Evolutionary conservation across 2,113 vertebrate species (phyloP).

Genomic region (Struthidea cinerea): DNA sequence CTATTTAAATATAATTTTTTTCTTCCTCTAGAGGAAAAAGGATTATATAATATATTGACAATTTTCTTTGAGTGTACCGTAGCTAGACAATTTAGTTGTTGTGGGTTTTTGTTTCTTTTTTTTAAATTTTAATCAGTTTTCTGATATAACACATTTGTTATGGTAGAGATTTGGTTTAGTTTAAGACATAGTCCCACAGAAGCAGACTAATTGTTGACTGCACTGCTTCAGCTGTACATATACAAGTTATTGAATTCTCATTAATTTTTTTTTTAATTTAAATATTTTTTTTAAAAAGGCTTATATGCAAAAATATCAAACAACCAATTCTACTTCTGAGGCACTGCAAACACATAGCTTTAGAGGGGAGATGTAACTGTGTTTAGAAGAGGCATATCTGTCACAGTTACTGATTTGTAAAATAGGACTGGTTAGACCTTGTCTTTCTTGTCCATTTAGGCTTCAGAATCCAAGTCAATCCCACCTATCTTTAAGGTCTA

Average conservation of each 20-base stretch:
- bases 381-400: background rate
- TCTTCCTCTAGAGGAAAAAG: background rate
- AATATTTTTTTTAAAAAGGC: background rate
- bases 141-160: background rate
- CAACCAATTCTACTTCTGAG: background rate
- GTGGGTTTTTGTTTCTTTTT: background rate
- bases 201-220: background rate
- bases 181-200: background rate
- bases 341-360: background rate
- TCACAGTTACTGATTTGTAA: background rate
- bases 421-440: background rate
- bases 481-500: background rate
- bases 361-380: background rate
- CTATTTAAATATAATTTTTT: background rate
- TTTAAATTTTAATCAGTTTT: background rate
- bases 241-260: background rate
- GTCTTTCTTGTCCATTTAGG: background rate
- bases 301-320: background rate
- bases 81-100: background rate
- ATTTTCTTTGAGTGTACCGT: background rate
- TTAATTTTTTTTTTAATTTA: background rate
- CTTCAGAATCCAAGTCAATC: background rate
- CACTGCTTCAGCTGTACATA: background rate
- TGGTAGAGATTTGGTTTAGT: background rate
- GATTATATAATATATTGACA: background rate